A percentile compares a stretch with the other conserved stretches of the same genome.
Evolutionary conservation across 1,140 invertebrate species (phyloP).

Genomic region (Zaprionus inermis): DNA sequence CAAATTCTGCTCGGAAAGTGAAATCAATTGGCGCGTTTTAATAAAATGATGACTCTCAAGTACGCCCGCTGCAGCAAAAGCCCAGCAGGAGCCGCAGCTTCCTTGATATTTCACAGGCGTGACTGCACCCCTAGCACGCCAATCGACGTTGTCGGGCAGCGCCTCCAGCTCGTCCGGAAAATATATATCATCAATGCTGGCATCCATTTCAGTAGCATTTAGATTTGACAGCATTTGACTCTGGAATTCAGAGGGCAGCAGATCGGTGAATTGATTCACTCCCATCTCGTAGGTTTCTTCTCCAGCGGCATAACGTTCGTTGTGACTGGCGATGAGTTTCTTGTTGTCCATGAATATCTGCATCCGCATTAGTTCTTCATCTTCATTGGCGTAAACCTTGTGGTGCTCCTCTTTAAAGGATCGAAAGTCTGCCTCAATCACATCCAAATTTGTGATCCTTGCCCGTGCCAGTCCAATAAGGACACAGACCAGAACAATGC

Average conservation of each 20-base stretch:
- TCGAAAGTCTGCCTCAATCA: conserved; percentile 12
- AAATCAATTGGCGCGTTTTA: conserved; percentile 87
- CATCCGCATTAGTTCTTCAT: conserved; percentile 91
- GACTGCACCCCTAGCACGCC: conserved; percentile 93
- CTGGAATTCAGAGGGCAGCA: conserved; percentile 92
- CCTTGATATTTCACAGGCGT: conserved; percentile 95
- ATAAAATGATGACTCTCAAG: conserved; percentile 90
- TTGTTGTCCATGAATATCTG: conserved; percentile 94
- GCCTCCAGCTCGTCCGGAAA: conserved; percentile 87
- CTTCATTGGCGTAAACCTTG: conserved; percentile 88
- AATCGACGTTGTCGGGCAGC: conserved; percentile 91
- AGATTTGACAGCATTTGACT: conserved; percentile 87
- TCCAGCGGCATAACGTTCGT: conserved; percentile 88
- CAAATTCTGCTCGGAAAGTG: conserved; percentile 95
- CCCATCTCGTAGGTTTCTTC: conserved; percentile 87
- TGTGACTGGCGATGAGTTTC: conserved; percentile 92
- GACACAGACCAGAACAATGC: neutral
- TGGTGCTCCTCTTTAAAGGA: conserved; percentile 84
- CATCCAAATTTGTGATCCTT: conserved; percentile 13
- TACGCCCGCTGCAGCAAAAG: conserved; percentile 94
- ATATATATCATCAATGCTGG: conserved; percentile 1
- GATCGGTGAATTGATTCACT: conserved; percentile 92
- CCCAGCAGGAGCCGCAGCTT: conserved; percentile 95
- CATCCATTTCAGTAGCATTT: neutral
- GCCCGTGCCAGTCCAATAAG: conserved; percentile 1